Evolutionary conservation across 37 sponge, comb jelly and placozoan genomes (phyloP), one percentile per base, ranked within the genome.

Genomic region (Spongilla lacustris): DNA sequence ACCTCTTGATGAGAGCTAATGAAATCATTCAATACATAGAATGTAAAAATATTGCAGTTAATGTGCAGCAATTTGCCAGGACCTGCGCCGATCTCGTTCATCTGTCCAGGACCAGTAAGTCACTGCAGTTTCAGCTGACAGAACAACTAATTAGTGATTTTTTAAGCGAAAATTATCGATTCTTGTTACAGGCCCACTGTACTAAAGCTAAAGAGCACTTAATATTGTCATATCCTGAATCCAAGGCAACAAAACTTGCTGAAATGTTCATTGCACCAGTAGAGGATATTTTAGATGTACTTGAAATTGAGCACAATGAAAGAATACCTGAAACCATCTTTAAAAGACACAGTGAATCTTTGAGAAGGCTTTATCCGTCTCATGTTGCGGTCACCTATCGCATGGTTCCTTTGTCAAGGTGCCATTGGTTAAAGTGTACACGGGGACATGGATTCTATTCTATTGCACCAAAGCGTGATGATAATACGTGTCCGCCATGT

Each of bases 131-230:
- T 33, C 70, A 28, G 33, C 37, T 89, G 26, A 68, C 89, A 41
- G n/a, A 34, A 13, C 83, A 78, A 27, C 21, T 89, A 19, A 4
- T 89, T 31, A 50, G 24, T 50, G 89, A 89, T 30, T 46, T 83
- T 2, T n/a, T 50, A 30, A 83, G 78, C 36, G 78, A 89, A 19
- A 29, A 66, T 5, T 83, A 66, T 36, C 66, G 27, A 10, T 25
- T 78, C 23, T 11, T 27, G 32, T 24, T 82, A 17, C 76, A 14
- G 21, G 11, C 58, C 11, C 58, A 58, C 58, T 58, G 58, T 14
- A 58, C 11, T 58, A 1, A 58, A 17, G 58, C 58, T 10, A 58
- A 58, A 58, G 11, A 1, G 1, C 58, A 58, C 1, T 58, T 6
- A 1, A 58, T 17, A 1, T 46, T 46, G 8, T 10, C 4, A 46